Conservation (phyloP, 2,113 vertebrate genomes). For the Acanthisitta chloris region DNA sequence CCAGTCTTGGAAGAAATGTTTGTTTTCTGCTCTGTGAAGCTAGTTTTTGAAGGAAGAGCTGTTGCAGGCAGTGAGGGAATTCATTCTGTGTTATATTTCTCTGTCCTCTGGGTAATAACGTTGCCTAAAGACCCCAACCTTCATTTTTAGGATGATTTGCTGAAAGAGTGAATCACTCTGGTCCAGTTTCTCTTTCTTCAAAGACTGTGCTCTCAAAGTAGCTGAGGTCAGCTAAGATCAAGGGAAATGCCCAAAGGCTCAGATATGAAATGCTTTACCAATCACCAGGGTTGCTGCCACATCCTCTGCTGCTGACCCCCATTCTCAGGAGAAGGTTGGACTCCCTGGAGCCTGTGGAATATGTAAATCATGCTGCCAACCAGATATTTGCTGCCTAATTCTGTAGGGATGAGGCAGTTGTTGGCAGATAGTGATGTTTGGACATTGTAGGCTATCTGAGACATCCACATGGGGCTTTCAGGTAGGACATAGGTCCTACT, state of each 20-base stretch:
- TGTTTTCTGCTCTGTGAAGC: neutral
- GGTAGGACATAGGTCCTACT: neutral
- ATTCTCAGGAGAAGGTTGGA: neutral
- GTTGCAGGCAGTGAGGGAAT: neutral
- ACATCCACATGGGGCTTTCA: neutral
- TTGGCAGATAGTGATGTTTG: neutral
- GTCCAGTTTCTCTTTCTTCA: neutral
- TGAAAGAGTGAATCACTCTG: neutral
- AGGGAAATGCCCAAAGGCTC: neutral
- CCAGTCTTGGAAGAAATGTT: neutral
- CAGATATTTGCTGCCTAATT: neutral
- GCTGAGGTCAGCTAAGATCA: neutral
- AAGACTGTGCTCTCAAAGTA: neutral
- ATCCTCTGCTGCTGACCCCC: neutral
- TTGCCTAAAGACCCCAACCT: neutral
- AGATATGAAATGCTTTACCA: neutral
- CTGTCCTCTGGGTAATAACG: neutral
- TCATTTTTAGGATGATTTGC: neutral
- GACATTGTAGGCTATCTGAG: neutral
- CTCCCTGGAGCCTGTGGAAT: neutral
- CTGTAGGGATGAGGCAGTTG: neutral
- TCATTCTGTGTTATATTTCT: neutral
- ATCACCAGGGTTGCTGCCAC: neutral
- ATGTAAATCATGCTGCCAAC: neutral
- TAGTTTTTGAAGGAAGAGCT: neutral